Evolutionary conservation across 2,113 vertebrate genomes (phyloP), one percentile per base, ranked within the genome.

Genomic region (Triplophysa tibetana): DNA sequence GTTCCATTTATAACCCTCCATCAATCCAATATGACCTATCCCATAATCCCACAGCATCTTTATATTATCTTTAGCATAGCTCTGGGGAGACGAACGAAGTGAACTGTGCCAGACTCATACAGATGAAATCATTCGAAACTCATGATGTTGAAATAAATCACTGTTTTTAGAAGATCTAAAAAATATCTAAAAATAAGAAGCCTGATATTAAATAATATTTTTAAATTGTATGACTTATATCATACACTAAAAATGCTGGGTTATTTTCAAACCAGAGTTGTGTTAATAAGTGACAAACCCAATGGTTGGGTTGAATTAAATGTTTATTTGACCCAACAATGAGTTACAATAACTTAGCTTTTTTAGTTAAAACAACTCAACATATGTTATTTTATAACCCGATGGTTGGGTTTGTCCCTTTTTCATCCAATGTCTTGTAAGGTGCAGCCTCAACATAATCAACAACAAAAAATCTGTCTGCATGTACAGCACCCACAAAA

Each of bases 1-100:
- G 70, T 60, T 26, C 33, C 50, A 21, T 63, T 81, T 45, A 75
- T 79, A 70, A 50, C 68, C 48, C 65, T 60, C 61, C 50, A 82
- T 82, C 77, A 76, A 81, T 79, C 76, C 54, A 26, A 56, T 61
- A 43, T 82, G 66, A 77, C 62, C 62, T 54, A 76, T 76, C 6
- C 45, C 19, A 54, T 54, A 77, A 77, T 65, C 62, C 75, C 75
- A 77, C 75, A 38, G 43, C 26, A 77, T 77, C 75, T 77, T 77
- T 12, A 21, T 66, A 77, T 65, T 65, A 65, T 66, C 45, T 65
- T 54, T 38, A 24, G 24, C 33, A 38, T 23, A 77, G 45, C 48
- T 65, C 13, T n/a, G 62, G 52, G 61, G 61, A 52, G 75, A 54
- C 8, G 26, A 23, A 76, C 23, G 41, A 19, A 29, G 73, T 50